A percentile compares a stretch with the other conserved stretches of the same genome.
These are phyloP conservation scores for Neria commutata DNA, from an alignment of 2,888 invertebrate species.

Conservation along the genomic window DNA sequence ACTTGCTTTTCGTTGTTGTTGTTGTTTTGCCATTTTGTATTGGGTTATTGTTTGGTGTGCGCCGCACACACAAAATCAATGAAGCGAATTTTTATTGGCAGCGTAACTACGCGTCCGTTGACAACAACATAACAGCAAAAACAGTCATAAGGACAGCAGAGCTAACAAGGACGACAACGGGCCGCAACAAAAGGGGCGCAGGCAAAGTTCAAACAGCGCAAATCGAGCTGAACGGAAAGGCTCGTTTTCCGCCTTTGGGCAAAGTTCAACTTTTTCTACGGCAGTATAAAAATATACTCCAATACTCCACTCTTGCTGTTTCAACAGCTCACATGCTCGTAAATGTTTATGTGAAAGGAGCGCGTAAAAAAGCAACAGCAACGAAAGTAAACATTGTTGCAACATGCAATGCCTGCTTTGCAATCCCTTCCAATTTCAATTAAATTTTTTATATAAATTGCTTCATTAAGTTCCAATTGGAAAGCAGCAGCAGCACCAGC, in stretches of 20 bases:
- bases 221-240: not conserved
- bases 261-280: no score
- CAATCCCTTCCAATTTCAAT: no score
- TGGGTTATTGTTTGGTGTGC: not conserved
- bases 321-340: no score
- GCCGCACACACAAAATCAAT: not conserved
- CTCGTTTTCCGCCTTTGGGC: no score
- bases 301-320: no score
- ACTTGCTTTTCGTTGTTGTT: not conserved
- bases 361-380: no score
- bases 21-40: not conserved
- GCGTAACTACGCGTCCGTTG: not conserved
- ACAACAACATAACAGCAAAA: not conserved
- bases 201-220: not conserved
- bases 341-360: no score
- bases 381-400: no score
- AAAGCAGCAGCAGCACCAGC: not conserved
- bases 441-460: no score
- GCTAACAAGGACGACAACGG: not conserved
- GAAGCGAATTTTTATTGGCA: not conserved
- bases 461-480: no score
- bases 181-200: not conserved
- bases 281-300: no score
- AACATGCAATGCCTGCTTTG: no score
- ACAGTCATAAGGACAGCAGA: not conserved